Evolutionary conservation across 2,888 invertebrate genomes (phyloP).

Genomic region (Dioctria linearis): DNA sequence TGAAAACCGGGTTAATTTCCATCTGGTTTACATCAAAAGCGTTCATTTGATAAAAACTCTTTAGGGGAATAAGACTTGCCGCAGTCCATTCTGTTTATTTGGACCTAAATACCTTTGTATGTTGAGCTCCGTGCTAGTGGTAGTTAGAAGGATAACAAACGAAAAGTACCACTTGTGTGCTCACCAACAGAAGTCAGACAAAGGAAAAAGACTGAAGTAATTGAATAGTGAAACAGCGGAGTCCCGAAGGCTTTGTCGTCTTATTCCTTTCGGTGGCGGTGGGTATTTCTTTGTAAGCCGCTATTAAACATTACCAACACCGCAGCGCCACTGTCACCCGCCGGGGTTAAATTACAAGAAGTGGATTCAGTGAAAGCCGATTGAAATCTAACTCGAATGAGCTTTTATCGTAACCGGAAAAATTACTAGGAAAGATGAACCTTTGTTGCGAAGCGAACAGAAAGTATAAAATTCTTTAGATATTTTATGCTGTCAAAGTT

Average conservation of each 20-base stretch:
- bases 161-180: neutral
- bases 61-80: conserved; percentile 8
- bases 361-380: conserved; percentile 15
- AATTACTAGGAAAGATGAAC: conserved; percentile 25
- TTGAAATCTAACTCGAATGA: conserved; percentile 34
- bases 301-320: neutral
- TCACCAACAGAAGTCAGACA: conserved; percentile 19
- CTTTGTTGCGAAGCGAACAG: neutral
- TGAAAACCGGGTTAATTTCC: conserved; percentile 26
- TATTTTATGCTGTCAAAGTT: no score
- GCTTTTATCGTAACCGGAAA: conserved; percentile 33
- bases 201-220: conserved; percentile 32
- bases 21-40: conserved; percentile 5
- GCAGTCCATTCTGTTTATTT: neutral
- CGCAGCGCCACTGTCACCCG: neutral
- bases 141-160: no score
- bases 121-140: no score
- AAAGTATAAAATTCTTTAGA: no score
- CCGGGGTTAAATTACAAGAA: neutral
- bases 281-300: neutral
- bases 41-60: conserved; percentile 15
- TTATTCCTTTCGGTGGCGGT: neutral
- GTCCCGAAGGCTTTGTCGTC: neutral
- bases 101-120: no score
- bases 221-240: conserved; percentile 4